Conservation (phyloP, 1,140 invertebrate genomes). For the Euwallacea similis region DNA sequence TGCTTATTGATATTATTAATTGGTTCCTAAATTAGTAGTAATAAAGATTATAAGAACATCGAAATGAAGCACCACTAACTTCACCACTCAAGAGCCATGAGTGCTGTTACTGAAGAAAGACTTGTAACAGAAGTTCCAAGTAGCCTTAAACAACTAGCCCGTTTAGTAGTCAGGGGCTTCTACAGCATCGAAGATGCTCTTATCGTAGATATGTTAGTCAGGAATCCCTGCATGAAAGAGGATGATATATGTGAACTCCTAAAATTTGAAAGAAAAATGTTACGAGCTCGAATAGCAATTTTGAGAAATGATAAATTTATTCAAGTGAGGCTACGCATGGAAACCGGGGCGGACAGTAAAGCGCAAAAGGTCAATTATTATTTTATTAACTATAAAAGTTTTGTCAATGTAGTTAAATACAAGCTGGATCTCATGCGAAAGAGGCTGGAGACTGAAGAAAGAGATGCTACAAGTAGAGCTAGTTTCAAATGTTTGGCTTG, state of each 20-base stretch:
- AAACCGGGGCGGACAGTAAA: conserved; percentile 93
- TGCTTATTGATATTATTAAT: too few relatives aligned
- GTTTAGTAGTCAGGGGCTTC: conserved; percentile 89
- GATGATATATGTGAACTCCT: conserved; percentile 92
- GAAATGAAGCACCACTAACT: too few relatives aligned
- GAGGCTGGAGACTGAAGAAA: conserved; percentile 91
- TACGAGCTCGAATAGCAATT: conserved; percentile 81
- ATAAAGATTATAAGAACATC: too few relatives aligned
- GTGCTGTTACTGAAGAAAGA: conserved; percentile 50
- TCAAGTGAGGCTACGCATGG: conserved; percentile 89
- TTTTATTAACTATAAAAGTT: conserved; percentile 96
- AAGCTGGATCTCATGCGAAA: conserved; percentile 95
- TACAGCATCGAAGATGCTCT: conserved; percentile 92
- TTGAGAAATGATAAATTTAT: conserved; percentile 93
- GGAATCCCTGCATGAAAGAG: conserved; percentile 97
- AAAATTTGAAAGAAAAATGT: conserved; percentile 93
- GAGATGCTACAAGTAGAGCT: conserved; percentile 90
- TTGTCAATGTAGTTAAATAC: conserved; percentile 97
- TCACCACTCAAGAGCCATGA: too few relatives aligned
- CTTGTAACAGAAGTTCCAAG: conserved; percentile 84
- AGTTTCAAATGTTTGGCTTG: conserved; percentile 94
- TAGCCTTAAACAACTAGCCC: conserved; percentile 85
- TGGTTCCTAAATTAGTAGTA: too few relatives aligned
- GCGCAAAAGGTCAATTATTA: conserved; percentile 97
- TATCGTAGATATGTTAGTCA: conserved; percentile 92